These are phyloP conservation scores for Rhipidura dahli DNA, from an alignment of 2,113 vertebrate species.

Conservation along the genomic window DNA sequence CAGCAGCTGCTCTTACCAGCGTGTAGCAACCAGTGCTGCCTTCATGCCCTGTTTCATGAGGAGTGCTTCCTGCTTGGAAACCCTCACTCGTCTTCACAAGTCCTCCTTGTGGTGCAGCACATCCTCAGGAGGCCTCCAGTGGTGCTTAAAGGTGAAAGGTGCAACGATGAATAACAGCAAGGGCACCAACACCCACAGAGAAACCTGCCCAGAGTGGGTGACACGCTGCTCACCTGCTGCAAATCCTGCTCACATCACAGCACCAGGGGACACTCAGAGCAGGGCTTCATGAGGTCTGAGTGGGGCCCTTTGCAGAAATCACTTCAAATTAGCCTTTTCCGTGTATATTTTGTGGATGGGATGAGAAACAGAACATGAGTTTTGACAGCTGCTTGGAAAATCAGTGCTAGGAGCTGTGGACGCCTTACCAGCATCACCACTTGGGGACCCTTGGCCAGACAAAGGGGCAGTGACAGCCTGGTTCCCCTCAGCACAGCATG, in stretches of 20 bases:
- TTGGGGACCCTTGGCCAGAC: background rate
- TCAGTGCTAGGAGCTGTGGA: background rate
- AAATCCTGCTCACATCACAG: background rate
- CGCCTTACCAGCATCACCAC: accelerated
- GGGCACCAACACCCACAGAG: accelerated
- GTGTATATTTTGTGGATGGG: background rate
- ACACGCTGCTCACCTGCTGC: background rate
- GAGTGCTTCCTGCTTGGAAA: background rate
- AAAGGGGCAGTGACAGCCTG: background rate
- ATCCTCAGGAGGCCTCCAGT: background rate
- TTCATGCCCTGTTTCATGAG: background rate
- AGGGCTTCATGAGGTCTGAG: accelerated
- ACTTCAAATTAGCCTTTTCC: background rate
- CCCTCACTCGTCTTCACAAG: background rate
- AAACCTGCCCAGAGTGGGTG: accelerated
- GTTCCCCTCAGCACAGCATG: background rate
- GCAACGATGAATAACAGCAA: background rate
- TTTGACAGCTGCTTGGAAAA: background rate
- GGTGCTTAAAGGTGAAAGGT: background rate
- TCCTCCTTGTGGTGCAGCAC: background rate
- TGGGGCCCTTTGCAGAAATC: background rate
- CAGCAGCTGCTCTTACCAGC: background rate
- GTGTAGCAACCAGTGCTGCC: accelerated
- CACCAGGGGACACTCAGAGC: background rate
- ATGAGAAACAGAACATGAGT: background rate